phyloP scores from a whole-genome alignment of 2,888 invertebrate species.

The Noctua janthina region DNA sequence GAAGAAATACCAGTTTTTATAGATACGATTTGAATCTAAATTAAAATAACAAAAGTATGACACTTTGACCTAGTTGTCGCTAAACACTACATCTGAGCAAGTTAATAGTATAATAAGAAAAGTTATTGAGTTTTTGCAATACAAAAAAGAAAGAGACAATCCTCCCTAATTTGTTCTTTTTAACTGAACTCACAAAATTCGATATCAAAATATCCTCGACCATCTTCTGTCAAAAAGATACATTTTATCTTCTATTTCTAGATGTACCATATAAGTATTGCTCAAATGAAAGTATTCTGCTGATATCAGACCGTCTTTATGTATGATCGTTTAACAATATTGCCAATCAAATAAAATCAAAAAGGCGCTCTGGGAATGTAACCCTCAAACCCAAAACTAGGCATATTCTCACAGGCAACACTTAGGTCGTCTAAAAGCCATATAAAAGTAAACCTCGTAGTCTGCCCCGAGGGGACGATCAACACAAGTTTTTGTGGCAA shows the following conservation, averaged over 20 bases:
- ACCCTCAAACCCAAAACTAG: background rate
- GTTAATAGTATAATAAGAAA: too few species aligned
- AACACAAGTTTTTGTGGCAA: conserved; percentile 25
- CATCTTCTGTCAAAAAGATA: too few species aligned
- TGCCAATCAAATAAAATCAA: conserved; percentile 14
- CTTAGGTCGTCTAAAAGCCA: conserved; percentile 13
- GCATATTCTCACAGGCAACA: background rate
- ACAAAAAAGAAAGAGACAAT: background rate
- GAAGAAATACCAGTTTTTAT: background rate
- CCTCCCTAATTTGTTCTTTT: background rate
- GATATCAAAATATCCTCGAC: too few species aligned
- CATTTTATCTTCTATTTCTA: too few species aligned
- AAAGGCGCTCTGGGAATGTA: conserved; percentile 5
- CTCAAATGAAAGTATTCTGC: background rate
- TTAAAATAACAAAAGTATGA: background rate
- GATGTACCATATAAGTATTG: too few species aligned
- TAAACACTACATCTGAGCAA: background rate
- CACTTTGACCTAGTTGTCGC: background rate
- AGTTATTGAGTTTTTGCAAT: background rate
- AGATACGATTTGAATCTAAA: background rate
- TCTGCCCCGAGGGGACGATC: conserved; percentile 20
- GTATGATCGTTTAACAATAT: conserved; percentile 17
- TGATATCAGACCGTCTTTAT: background rate
- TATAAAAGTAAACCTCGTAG: conserved; percentile 9
- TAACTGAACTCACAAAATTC: background rate